Percentiles rank a stretch among this genome's conserved stretches.
Evolutionary conservation across 2,888 invertebrate genomes (phyloP).

Genomic region (Alviniconcha strummeri): DNA sequence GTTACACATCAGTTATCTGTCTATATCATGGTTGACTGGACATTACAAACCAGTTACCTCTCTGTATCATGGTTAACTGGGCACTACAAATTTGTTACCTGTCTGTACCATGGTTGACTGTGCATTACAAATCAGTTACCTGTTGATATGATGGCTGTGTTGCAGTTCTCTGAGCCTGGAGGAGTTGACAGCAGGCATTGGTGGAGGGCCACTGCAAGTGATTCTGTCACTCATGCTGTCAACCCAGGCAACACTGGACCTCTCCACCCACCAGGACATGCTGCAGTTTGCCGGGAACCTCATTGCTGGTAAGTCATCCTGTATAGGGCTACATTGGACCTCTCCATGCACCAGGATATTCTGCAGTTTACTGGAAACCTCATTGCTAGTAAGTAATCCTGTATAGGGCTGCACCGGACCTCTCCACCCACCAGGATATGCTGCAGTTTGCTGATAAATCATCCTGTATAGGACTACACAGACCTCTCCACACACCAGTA

Average conservation of each 20-base stretch:
- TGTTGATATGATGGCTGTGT: no score
- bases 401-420: conserved; percentile 76
- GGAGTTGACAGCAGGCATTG: conserved; percentile 74
- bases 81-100: no score
- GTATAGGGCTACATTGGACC: conserved; percentile 76
- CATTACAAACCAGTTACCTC: no score
- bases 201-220: conserved; percentile 68
- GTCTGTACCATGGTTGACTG: no score
- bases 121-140: no score
- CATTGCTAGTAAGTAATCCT: background rate
- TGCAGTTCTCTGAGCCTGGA: conserved; percentile 54
- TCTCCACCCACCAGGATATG: conserved; percentile 75
- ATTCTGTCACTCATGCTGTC: conserved; percentile 67
- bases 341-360: conserved; percentile 75
- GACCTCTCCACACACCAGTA: no score
- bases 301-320: background rate
- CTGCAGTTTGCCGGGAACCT: conserved; percentile 78
- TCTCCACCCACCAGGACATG: conserved; percentile 75
- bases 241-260: conserved; percentile 77
- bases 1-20: no score
- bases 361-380: conserved; percentile 78
- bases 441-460: conserved; percentile 53
- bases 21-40: no score
- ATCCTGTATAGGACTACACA: no score
- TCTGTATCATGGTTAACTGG: no score